A percentile compares a stretch with the other conserved stretches of the same genome.
These are phyloP conservation scores for Philonicus albiceps DNA, from an alignment of 2,888 invertebrate species.

Conservation along the genomic window DNA sequence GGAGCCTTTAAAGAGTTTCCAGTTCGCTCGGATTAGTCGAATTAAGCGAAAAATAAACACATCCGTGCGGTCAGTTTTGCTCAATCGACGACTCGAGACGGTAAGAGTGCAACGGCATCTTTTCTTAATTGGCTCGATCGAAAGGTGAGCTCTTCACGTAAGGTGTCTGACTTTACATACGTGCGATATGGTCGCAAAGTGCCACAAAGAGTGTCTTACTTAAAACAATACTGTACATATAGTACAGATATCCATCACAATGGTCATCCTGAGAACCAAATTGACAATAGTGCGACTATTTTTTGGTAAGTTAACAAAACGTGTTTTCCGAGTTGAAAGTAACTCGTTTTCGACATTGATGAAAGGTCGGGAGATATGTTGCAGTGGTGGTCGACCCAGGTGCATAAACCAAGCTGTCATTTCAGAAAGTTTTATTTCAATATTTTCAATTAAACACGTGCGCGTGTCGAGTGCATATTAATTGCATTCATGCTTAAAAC, in stretches of 20 bases:
- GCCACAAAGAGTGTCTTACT: background rate
- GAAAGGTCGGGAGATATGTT: background rate
- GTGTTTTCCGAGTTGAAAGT: background rate
- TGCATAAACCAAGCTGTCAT: background rate
- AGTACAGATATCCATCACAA: background rate
- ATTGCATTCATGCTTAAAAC: background rate
- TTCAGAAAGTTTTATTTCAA: background rate
- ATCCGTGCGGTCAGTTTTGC: background rate
- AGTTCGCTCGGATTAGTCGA: background rate
- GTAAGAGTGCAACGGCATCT: background rate
- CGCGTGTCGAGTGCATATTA: background rate
- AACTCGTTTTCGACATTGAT: background rate
- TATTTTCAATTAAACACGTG: background rate
- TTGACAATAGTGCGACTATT: background rate
- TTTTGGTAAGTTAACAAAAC: background rate
- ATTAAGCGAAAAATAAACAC: constrained; percentile 4
- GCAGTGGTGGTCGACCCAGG: background rate
- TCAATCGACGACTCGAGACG: background rate
- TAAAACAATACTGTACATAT: background rate
- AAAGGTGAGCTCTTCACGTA: background rate
- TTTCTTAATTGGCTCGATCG: background rate
- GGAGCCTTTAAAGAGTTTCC: background rate
- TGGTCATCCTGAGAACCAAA: background rate
- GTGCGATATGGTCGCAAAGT: background rate
- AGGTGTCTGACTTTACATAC: background rate